Evolutionary conservation across 2,797 vertebrate species (phyloP), one percentile per base, ranked within the genome.

Genomic region (Sebastes cheni): DNA sequence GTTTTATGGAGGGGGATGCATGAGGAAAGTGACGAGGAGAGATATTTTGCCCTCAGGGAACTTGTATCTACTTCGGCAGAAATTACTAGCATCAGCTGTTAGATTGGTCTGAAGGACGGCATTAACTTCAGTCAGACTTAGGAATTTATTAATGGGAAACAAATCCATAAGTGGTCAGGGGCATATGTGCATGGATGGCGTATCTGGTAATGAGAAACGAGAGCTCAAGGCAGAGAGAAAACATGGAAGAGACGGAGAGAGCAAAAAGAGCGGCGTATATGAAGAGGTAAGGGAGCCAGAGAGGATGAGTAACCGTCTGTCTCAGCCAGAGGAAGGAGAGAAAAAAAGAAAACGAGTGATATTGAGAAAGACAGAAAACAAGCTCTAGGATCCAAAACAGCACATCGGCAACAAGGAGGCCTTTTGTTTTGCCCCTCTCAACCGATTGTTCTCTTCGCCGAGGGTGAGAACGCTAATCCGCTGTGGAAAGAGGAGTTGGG

Each of bases 391-490:
- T 88, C 84, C 83, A 87, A 90, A 90, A 80, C 78, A 77, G 79
- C 77, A 85, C 86, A 84, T 82, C 87, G 84, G 84, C 90, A 94
- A 92, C 89, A 91, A 75, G 79, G 75, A 90, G 77, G 88, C 84
- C 86, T 90, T 92, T 94, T 95, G 92, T 94, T 92, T 89, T 76
- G 39, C 89, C 84, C 84, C 90, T 90, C 84, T 90, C 80, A 84
- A 79, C 74, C 76, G 71, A 94, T 93, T 93, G 89, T 95, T 93
- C 93, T 93, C 88, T 78, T 89, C 60, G 83, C 88, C 75, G 66
- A 93, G 90, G 93, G 93, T 92, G 88, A 91, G 86, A 91, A 75
- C 77, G 73, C 89, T 95, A 95, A 95, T 94, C 94, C 91, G 83
- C 91, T 81, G 86, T 89, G 90, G 91, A 94, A 91, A 92, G 84